A percentile compares a stretch with the other conserved stretches of the same genome.
These are phyloP conservation scores for Carassius auratus DNA, from an alignment of 2,113 vertebrate species.

Conservation along the genomic window DNA sequence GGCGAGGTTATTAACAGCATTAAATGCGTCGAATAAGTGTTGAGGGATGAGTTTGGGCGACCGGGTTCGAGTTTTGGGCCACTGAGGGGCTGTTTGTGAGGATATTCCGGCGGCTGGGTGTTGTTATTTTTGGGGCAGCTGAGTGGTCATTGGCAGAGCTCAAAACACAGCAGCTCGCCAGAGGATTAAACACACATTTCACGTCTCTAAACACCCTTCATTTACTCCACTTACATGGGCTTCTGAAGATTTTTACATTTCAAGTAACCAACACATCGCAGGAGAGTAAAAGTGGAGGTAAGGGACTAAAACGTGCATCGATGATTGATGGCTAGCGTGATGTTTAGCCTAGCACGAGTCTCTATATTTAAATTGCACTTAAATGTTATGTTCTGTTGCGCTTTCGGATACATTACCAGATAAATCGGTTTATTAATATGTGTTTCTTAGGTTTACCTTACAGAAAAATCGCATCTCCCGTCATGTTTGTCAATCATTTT, in stretches of 20 bases:
- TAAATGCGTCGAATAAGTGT: neutral
- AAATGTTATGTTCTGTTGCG: neutral
- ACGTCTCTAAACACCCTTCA: neutral
- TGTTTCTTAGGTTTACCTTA: neutral
- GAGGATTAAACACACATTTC: slow-evolving; percentile 37
- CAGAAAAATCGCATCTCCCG: neutral
- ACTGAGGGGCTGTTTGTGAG: slow-evolving; percentile 57
- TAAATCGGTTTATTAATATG: neutral
- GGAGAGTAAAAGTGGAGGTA: slow-evolving; percentile 53
- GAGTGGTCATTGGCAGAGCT: slow-evolving; percentile 80
- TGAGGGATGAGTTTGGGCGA: slow-evolving; percentile 25
- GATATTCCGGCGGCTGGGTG: slow-evolving; percentile 57
- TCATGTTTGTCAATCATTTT: neutral
- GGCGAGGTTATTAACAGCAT: slow-evolving; percentile 13
- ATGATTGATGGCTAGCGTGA: slow-evolving; percentile 42
- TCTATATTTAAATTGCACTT: slow-evolving; percentile 34
- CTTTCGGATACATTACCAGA: neutral
- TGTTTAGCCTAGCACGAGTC: slow-evolving; percentile 30
- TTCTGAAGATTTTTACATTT: slow-evolving; percentile 21
- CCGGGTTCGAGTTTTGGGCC: slow-evolving; percentile 3
- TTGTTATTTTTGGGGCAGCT: slow-evolving; percentile 62
- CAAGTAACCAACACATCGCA: slow-evolving; percentile 5
- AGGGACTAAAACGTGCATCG: slow-evolving; percentile 40
- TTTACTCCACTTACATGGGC: slow-evolving; percentile 6
- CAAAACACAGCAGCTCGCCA: slow-evolving; percentile 70